Base-by-base conservation (phyloP, 2,888 invertebrate species). In the Drosophila subsilvestris region DNA sequence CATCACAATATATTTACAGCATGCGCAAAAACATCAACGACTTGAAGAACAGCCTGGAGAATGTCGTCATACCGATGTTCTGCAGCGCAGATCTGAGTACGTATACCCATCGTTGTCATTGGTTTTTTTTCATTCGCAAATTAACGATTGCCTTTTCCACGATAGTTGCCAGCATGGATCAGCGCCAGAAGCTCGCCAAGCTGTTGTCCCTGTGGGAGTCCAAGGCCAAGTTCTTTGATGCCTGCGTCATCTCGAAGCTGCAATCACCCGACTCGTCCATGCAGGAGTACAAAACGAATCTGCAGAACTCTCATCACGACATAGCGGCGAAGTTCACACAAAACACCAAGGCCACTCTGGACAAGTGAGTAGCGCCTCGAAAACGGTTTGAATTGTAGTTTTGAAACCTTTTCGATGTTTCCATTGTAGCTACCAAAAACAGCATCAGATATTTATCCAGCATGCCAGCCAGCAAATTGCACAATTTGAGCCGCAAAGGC, bases 1-100 rank as follows among this genome's bases (percentile, higher is more conserved):
- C 51, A 47, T 56, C 65, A 75, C 53, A 54, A 80, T 86, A 62
- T 87, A 76, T 80, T 91, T 95, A 92, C 94, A 99, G 99, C 94
- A 97, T 98, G 91, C 95, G 99, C 91, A 99, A 99, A 94, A 98
- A 97, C 93, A 96, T 97, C 72, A 96, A 97, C 93, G 97, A 97
- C 91, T 94, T 99, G 92, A 97, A 98, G 93, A 96, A 96, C 93
- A 96, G 97, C 90, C 94, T 99, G 93, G 98, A 98, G 94, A 95
- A 95, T 91, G 98, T 98, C 89, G 98, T 99, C 87, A 97, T 99
- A 90, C 98, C 99, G 87, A 98, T 99, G 96, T 99, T 98, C 94
- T 98, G 98, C 93, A 97, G 97, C 92, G 96, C 98, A 80, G 95
- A 96, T 92, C 94, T 96, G 91, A 95, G 95, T 92, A 94, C 93